Conservation (phyloP, 64 coral and sea anemone species). For the Trachythela sp. region DNA sequence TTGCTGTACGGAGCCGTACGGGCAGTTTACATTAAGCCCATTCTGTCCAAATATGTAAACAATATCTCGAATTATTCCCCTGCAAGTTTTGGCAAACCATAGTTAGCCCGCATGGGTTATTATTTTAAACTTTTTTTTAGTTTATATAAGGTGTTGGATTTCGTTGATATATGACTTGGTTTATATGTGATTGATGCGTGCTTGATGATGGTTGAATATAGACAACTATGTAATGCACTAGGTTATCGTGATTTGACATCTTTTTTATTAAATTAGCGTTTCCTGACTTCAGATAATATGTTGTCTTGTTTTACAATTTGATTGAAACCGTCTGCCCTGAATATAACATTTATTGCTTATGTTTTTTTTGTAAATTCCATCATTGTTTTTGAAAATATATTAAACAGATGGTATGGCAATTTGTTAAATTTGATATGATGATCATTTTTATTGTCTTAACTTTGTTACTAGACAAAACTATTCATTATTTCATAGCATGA, state of each 20-base stretch:
- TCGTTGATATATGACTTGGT: background rate
- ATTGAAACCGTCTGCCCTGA: background rate
- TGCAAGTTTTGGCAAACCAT: background rate
- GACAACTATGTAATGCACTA: background rate
- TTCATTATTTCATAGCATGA: too few relatives aligned
- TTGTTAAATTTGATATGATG: background rate
- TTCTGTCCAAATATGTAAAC: background rate
- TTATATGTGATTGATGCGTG: background rate
- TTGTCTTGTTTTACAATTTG: background rate
- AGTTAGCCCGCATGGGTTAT: background rate
- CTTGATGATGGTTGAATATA: background rate
- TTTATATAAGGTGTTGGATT: background rate
- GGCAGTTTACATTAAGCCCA: background rate
- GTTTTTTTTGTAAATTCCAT: background rate
- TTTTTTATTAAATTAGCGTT: conserved; percentile 18
- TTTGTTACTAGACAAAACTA: background rate
- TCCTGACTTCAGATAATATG: background rate
- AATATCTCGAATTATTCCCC: background rate
- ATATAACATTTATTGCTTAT: background rate
- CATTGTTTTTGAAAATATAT: background rate
- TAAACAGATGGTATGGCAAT: background rate
- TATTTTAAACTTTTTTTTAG: background rate
- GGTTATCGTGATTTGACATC: background rate
- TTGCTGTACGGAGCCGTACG: background rate
- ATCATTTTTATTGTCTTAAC: background rate